phyloP scores from a whole-genome alignment of 2,797 vertebrate genomes.

The Halcyon badia region DNA sequence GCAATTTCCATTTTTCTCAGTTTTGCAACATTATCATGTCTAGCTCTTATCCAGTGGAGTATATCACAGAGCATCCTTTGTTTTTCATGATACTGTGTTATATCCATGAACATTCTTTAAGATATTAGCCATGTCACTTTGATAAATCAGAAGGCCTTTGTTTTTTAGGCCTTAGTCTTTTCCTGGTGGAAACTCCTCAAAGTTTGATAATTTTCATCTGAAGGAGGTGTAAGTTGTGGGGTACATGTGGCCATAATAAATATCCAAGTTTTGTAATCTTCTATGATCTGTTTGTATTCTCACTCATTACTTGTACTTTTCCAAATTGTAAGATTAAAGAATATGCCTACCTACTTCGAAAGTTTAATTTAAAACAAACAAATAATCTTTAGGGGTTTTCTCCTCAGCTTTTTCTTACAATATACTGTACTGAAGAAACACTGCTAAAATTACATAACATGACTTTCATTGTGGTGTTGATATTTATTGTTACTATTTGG shows the following conservation, averaged over 20 bases:
- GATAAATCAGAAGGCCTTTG: background rate
- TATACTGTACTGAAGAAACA: background rate
- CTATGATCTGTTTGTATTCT: background rate
- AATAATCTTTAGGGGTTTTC: background rate
- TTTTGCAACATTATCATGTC: background rate
- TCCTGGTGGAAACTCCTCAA: background rate
- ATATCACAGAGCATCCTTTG: background rate
- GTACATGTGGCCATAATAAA: background rate
- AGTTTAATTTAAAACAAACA: background rate
- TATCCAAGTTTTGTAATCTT: background rate
- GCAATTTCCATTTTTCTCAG: background rate
- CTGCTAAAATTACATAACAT: background rate
- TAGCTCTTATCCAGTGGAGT: background rate
- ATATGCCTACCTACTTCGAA: background rate
- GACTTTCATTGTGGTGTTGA: background rate
- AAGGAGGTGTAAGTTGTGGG: background rate
- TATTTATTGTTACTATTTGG: background rate
- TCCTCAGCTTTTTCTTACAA: background rate
- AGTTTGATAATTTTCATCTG: background rate
- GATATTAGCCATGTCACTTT: background rate
- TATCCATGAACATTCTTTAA: background rate
- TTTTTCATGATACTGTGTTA: background rate
- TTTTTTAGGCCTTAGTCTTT: background rate
- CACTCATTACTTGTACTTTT: background rate
- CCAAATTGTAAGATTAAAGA: background rate